These are phyloP conservation scores for Agrenia bidenticulata DNA, from an alignment of 2,888 invertebrate genomes.

Conservation along the genomic window DNA sequence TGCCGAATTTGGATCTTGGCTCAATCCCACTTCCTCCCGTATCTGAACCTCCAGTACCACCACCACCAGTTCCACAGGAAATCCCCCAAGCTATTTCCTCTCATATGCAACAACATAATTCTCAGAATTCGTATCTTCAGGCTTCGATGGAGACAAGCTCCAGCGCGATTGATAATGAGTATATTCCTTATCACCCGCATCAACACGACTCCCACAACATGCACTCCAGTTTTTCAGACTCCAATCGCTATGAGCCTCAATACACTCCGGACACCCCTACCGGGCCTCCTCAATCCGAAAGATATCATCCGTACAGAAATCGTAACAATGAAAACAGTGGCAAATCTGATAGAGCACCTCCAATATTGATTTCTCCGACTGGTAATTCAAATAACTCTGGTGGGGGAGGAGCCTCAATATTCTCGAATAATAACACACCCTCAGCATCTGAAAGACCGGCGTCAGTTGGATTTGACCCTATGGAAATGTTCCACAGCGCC, in stretches of 20 bases:
- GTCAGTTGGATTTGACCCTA: slow-evolving; percentile 22
- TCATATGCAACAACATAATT: slow-evolving; percentile 14
- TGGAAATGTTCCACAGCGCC: slow-evolving; percentile 32
- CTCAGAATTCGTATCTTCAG: slow-evolving; percentile 20
- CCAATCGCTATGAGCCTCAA: slow-evolving; percentile 24
- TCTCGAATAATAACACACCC: neutral
- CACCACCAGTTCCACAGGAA: slow-evolving; percentile 33
- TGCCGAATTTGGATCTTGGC: slow-evolving; percentile 33
- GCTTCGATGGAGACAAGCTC: slow-evolving; percentile 18
- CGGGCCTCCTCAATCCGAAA: slow-evolving; percentile 6
- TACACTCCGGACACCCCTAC: slow-evolving; percentile 23
- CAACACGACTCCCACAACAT: neutral
- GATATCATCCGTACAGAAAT: slow-evolving; percentile 38
- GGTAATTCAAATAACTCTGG: slow-evolving; percentile 1
- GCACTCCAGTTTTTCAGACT: slow-evolving; percentile 24
- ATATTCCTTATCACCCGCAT: slow-evolving; percentile 1
- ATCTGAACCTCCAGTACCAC: slow-evolving; percentile 19
- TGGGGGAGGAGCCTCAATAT: neutral
- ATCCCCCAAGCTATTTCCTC: neutral
- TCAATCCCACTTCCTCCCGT: slow-evolving; percentile 46
- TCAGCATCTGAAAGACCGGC: slow-evolving; percentile 22
- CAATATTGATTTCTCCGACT: too few relatives aligned
- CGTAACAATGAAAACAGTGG: slow-evolving; percentile 1
- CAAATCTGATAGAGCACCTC: slow-evolving; percentile 19
- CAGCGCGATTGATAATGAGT: neutral